phyloP scores from a whole-genome alignment of 1,140 invertebrate genomes.

The Antheraea mylitta region DNA sequence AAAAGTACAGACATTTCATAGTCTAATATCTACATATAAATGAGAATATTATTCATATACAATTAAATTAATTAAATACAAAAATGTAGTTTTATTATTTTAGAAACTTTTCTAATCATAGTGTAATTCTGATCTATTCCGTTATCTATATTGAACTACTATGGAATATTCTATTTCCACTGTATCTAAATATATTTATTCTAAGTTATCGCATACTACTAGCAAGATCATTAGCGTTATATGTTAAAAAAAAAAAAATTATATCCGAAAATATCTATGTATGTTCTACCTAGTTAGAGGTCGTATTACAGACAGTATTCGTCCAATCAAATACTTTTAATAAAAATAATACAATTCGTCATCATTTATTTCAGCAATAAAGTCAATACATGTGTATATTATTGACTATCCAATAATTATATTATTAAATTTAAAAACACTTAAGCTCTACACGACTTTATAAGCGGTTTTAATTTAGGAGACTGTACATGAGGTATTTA shows the following conservation, averaged over 20 bases:
- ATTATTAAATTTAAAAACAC: conserved; percentile 35
- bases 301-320: conserved; percentile 26
- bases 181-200: neutral
- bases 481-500: conserved; percentile 68
- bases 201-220: conserved; percentile 7
- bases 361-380: conserved; percentile 5
- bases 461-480: conserved; percentile 52
- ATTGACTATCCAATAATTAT: neutral
- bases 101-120: neutral
- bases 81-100: neutral
- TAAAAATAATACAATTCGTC: neutral
- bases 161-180: conserved; percentile 8
- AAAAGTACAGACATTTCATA: neutral
- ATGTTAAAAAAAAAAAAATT: conserved; percentile 15
- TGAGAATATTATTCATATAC: neutral
- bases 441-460: conserved; percentile 42
- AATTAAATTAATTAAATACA: neutral
- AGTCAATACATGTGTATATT: neutral
- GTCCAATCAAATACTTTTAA: conserved; percentile 3
- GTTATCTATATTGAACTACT: neutral
- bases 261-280: conserved; percentile 70
- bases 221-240: conserved; percentile 23
- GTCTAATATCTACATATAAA: neutral
- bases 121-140: neutral
- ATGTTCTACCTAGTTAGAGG: conserved; percentile 45